A percentile compares a stretch with the other conserved stretches of the same genome.
phyloP scores from a whole-genome alignment of 2,113 vertebrate species.

The Atlantisia rogersi region DNA sequence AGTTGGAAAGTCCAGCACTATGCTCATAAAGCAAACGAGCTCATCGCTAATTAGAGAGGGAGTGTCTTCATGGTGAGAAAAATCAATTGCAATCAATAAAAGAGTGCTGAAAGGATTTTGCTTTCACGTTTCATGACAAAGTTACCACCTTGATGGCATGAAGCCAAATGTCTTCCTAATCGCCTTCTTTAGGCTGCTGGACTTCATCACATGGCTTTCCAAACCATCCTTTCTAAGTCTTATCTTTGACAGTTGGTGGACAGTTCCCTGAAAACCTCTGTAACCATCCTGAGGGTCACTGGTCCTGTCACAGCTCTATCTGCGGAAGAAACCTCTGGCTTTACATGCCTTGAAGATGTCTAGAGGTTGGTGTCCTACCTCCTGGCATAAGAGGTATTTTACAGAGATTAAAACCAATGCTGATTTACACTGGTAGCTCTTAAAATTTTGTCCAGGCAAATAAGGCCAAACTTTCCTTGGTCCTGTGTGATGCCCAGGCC shows the following conservation, averaged over 20 bases:
- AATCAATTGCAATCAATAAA: constrained; percentile 54
- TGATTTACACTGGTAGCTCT: not conserved
- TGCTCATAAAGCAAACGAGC: not conserved
- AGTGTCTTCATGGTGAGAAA: constrained; percentile 38
- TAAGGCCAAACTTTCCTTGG: not conserved
- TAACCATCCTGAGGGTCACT: not conserved
- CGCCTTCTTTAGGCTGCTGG: not conserved
- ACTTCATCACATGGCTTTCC: not conserved
- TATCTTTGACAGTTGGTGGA: not conserved
- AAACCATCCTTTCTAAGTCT: not conserved
- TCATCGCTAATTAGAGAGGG: constrained; percentile 36
- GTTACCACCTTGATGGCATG: constrained; percentile 5
- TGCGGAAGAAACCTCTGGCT: not conserved
- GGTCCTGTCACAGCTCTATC: not conserved
- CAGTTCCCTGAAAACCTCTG: not conserved
- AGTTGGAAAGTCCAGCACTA: not conserved
- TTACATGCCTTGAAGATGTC: not conserved
- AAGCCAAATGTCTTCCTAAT: constrained; percentile 12
- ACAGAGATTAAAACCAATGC: not conserved
- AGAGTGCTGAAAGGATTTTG: constrained; percentile 55
- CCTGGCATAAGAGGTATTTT: not conserved
- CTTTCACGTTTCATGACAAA: not conserved
- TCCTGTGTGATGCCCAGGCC: not conserved
- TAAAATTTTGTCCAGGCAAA: not conserved
- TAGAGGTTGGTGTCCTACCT: not conserved